These are phyloP conservation scores for Zaprionus inermis DNA, from an alignment of 1,140 invertebrate genomes.

Conservation along the genomic window DNA sequence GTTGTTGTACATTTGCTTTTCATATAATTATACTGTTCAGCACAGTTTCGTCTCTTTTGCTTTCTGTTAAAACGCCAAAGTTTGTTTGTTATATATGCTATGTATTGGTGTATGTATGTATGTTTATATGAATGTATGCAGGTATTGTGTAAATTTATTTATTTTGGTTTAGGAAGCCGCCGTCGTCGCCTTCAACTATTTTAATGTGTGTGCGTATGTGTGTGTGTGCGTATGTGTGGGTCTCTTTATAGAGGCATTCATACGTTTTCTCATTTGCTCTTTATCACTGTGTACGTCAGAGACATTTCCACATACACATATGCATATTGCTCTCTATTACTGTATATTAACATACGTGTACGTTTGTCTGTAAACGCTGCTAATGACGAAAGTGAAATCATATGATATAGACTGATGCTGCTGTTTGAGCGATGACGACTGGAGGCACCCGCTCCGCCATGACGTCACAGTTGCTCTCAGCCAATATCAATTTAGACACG, in stretches of 20 bases:
- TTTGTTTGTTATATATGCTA: slow-evolving; percentile 8
- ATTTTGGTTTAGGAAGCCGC: slow-evolving; percentile 10
- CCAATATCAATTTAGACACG: background rate
- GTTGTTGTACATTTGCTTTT: slow-evolving; percentile 4
- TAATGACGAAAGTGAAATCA: slow-evolving; percentile 59
- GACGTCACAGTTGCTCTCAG: slow-evolving; percentile 53
- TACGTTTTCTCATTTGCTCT: background rate
- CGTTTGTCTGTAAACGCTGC: slow-evolving; percentile 4
- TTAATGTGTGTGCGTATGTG: background rate
- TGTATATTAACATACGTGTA: slow-evolving; percentile 16
- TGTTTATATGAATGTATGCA: slow-evolving; percentile 4
- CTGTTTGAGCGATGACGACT: slow-evolving; percentile 51
- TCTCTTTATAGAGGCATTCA: background rate
- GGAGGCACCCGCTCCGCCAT: slow-evolving; percentile 24
- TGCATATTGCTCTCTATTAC: background rate
- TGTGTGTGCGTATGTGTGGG: background rate
- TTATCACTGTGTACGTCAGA: slow-evolving; percentile 8
- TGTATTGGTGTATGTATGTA: background rate
- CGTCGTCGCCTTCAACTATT: slow-evolving; percentile 3
- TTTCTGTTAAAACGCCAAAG: slow-evolving; percentile 15
- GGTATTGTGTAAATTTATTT: slow-evolving; percentile 13
- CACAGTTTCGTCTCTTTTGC: background rate
- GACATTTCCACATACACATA: background rate
- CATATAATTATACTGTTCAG: slow-evolving; percentile 11
- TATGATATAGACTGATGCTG: slow-evolving; percentile 43